phyloP scores from a whole-genome alignment of 2,888 invertebrate genomes.

The Drosophila recens region DNA sequence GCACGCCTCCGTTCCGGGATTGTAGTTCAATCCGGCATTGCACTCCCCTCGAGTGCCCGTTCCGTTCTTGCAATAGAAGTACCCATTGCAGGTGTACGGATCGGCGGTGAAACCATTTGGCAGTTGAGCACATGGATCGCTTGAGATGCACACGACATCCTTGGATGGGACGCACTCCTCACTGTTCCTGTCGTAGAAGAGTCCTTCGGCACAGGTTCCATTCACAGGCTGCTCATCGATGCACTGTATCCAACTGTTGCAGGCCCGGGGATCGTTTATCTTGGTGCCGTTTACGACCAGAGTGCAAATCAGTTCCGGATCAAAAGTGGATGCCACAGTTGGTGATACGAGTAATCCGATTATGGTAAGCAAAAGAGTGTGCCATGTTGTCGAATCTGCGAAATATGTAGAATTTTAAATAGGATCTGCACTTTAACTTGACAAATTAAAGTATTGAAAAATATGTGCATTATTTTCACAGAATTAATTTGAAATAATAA shows the following conservation, averaged over 20 bases:
- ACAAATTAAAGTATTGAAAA: neutral
- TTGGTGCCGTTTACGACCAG: constrained; percentile 73
- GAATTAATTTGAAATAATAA: neutral
- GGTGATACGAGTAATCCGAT: constrained; percentile 6
- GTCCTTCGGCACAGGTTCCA: constrained; percentile 65
- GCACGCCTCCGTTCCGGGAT: constrained; percentile 69
- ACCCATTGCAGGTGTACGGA: constrained; percentile 79
- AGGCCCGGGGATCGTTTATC: constrained; percentile 79
- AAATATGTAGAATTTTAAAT: neutral
- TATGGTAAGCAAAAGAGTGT: neutral
- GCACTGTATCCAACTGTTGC: constrained; percentile 78
- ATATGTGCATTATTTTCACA: neutral
- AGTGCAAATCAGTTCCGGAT: constrained; percentile 69
- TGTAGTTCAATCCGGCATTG: constrained; percentile 67
- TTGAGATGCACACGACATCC: constrained; percentile 72
- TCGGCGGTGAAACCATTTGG: constrained; percentile 73
- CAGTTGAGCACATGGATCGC: constrained; percentile 70
- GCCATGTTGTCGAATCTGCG: neutral
- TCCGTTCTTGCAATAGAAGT: constrained; percentile 79
- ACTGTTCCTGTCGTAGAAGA: constrained; percentile 72
- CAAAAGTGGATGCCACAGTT: constrained; percentile 48
- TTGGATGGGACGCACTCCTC: constrained; percentile 60
- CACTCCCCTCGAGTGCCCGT: constrained; percentile 67
- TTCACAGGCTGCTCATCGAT: constrained; percentile 61
- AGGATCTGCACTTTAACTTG: neutral